Percentiles rank a stretch among this genome's conserved stretches.
These are phyloP conservation scores for Himantopus leucocephalus DNA, from an alignment of 2,113 vertebrate genomes.

Conservation along the genomic window DNA sequence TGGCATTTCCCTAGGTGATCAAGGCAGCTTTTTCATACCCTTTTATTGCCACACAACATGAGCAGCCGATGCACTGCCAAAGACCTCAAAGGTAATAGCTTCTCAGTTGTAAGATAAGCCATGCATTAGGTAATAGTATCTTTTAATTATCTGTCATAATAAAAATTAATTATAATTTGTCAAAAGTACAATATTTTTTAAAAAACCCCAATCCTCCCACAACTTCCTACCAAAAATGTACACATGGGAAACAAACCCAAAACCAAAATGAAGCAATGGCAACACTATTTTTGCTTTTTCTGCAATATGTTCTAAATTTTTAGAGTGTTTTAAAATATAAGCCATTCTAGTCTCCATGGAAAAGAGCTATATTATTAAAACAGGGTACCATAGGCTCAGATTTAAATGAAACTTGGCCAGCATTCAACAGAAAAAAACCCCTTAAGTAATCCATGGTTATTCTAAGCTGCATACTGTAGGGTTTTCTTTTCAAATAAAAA, in stretches of 20 bases:
- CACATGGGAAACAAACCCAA: background rate
- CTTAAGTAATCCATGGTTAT: constrained; percentile 1
- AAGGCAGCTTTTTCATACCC: background rate
- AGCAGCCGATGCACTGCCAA: background rate
- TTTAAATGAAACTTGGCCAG: constrained; percentile 1
- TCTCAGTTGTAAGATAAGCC: background rate
- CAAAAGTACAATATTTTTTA: background rate
- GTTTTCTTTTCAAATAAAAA: constrained; percentile 16
- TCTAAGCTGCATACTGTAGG: background rate
- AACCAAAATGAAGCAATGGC: background rate
- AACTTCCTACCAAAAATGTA: background rate
- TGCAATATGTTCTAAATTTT: background rate
- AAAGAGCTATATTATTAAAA: background rate
- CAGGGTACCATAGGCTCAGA: background rate
- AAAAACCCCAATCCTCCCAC: background rate
- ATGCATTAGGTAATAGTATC: background rate
- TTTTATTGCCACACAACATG: background rate
- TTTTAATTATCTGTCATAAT: background rate
- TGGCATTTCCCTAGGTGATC: background rate
- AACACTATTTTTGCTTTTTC: background rate
- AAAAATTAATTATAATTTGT: background rate
- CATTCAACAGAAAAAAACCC: constrained; percentile 9
- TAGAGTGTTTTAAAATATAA: background rate
- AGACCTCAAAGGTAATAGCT: background rate
- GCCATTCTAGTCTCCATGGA: background rate